Base-by-base conservation (phyloP, 2,888 invertebrate species). In the Taphrorychus bicolor region DNA sequence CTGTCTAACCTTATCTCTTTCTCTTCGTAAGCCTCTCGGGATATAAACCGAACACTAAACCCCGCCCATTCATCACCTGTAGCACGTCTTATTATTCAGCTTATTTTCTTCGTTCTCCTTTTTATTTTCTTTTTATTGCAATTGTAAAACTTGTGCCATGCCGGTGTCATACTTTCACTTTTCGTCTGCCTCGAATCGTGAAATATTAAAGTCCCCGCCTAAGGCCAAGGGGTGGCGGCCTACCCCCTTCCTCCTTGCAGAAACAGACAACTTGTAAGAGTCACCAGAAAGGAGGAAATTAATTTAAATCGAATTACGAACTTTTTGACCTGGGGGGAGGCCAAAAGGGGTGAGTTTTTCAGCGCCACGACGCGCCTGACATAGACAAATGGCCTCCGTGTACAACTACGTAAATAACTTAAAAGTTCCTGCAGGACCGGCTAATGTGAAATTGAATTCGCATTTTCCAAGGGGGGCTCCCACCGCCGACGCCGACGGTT, bases 371-470 rank as follows among this genome's bases (percentile, higher is more conserved):
- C 65, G 56, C 54, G 64, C 52, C 24, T 70, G 70, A 71, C 71
- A 70, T 65, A 66, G 63, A 70, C 65, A 70, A 71, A 71, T 71
- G 67, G 48, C 53, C 42, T 57, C 52, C 62, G 58, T 70, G 59
- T 70, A 68, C 67, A 64, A 71, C 65, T 69, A 73, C 72, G 71
- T 73, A 73, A 74, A 73, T 74, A 74, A 74, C 74, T 75, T 72
- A 73, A 73, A 73, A 73, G 69, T 75, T 74, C 73, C 72, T 72
- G 65, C 72, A 74, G 66, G 42, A 58, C 56, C 69, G 71, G 69
- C 70, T 45, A 45, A 45, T 69, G 67, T 70, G 73, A 73, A 75
- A 75, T 75, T 75, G 75, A 73, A 75, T 75, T 75, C 75, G 71
- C 71, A 70, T 73, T 74, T 72, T 67, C 59, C 69, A 60, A 60